These are phyloP conservation scores for Calliphora vomitoria DNA, from an alignment of 2,888 invertebrate species.

Conservation along the genomic window DNA sequence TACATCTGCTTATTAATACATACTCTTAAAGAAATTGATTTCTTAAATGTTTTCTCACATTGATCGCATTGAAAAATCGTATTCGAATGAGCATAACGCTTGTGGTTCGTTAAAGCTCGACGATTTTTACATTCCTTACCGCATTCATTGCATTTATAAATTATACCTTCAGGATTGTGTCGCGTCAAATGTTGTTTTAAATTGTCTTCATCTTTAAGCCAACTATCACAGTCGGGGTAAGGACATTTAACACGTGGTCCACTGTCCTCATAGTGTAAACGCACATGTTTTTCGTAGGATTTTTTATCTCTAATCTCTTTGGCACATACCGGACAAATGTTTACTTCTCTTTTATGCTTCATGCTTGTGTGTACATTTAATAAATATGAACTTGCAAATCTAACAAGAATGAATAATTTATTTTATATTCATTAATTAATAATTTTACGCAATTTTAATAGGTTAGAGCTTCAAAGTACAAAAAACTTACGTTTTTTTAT, in stretches of 20 bases:
- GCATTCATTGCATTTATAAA: slow-evolving; percentile 79
- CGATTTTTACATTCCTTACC: slow-evolving; percentile 82
- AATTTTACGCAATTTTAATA: not conserved
- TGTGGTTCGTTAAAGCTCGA: slow-evolving; percentile 82
- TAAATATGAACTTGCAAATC: slow-evolving; percentile 80
- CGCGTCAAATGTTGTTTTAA: slow-evolving; percentile 81
- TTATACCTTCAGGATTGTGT: slow-evolving; percentile 78
- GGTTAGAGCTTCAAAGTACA: not conserved
- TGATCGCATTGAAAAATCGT: slow-evolving; percentile 80
- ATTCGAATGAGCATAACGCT: slow-evolving; percentile 82
- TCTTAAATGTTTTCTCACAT: slow-evolving; percentile 84
- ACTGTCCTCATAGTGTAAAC: slow-evolving; percentile 81
- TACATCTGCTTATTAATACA: slow-evolving; percentile 15
- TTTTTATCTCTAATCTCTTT: slow-evolving; percentile 83
- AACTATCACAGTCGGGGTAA: slow-evolving; percentile 82
- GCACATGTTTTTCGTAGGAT: slow-evolving; percentile 82
- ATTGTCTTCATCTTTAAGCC: slow-evolving; percentile 83
- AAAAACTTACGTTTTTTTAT: slow-evolving; percentile 46
- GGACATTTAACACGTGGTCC: slow-evolving; percentile 83
- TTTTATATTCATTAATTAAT: too few relatives aligned
- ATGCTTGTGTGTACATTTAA: slow-evolving; percentile 80
- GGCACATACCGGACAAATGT: slow-evolving; percentile 83
- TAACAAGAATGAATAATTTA: slow-evolving; percentile 58
- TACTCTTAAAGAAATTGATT: slow-evolving; percentile 82
- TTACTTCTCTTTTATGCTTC: slow-evolving; percentile 80